These are phyloP conservation scores for Junco hyemalis DNA, from an alignment of 2,113 vertebrate genomes.

Conservation along the genomic window DNA sequence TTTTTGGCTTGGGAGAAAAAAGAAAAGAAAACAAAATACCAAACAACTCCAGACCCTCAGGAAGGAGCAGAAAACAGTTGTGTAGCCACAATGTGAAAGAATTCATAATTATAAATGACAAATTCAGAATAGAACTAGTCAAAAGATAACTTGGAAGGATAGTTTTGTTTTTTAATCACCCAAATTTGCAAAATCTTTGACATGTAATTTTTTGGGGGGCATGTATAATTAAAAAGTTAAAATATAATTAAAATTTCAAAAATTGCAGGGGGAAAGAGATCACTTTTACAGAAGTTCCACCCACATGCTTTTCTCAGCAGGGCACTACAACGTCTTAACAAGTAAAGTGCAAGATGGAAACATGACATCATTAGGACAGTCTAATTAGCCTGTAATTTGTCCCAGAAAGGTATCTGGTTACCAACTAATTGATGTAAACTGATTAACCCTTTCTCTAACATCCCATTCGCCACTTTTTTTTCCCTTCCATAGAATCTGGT, in stretches of 20 bases:
- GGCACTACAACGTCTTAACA: neutral
- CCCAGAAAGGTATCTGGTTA: slow-evolving; percentile 51
- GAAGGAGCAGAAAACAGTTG: neutral
- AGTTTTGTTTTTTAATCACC: neutral
- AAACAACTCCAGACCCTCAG: neutral
- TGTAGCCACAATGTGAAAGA: neutral
- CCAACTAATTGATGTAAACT: slow-evolving; percentile 63
- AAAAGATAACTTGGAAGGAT: neutral
- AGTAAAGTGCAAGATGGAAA: slow-evolving; percentile 58
- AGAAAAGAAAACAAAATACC: neutral
- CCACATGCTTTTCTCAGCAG: slow-evolving; percentile 33
- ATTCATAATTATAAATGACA: neutral
- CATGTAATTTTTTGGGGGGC: neutral
- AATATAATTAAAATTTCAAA: neutral
- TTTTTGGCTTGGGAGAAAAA: neutral
- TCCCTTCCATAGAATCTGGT: slow-evolving; percentile 7
- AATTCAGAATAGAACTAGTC: neutral
- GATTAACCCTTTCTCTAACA: slow-evolving; percentile 57
- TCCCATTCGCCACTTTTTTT: slow-evolving; percentile 21
- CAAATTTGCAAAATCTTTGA: neutral
- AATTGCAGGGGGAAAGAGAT: neutral
- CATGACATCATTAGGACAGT: slow-evolving; percentile 56
- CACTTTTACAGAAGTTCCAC: neutral
- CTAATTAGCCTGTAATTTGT: slow-evolving; percentile 59
- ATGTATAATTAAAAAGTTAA: neutral